Conservation (phyloP, 2,797 vertebrate genomes). For the Aplochiton taeniatus region DNA sequence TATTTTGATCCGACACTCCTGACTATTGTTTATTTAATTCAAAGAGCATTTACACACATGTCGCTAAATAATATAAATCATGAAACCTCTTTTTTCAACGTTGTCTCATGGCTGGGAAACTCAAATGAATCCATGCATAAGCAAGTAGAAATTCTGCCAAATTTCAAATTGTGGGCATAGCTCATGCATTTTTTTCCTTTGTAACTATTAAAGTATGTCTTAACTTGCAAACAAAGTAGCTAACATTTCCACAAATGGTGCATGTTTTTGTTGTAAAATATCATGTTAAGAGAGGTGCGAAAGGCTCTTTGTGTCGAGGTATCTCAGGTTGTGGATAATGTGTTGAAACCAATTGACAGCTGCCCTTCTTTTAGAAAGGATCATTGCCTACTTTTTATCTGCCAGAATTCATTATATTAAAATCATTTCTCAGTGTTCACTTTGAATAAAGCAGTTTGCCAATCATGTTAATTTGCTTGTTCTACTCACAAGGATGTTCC, state of each 20-base stretch:
- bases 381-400: constrained; percentile 36
- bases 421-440: constrained; percentile 42
- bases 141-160: constrained; percentile 64
- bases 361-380: constrained; percentile 43
- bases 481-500: constrained; percentile 41
- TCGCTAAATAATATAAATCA: constrained; percentile 45
- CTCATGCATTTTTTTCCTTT: constrained; percentile 59
- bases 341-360: constrained; percentile 37
- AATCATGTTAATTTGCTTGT: constrained; percentile 48
- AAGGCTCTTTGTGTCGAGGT: constrained; percentile 51
- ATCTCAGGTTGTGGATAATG: constrained; percentile 43
- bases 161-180: constrained; percentile 60
- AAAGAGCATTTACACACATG: constrained; percentile 60
- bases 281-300: constrained; percentile 57
- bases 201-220: constrained; percentile 59
- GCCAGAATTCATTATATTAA: constrained; percentile 28
- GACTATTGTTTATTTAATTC: constrained; percentile 68
- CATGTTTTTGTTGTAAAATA: constrained; percentile 76
- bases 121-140: constrained; percentile 57
- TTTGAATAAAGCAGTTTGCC: constrained; percentile 39
- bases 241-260: constrained; percentile 68
- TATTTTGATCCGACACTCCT: constrained; percentile 69
- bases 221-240: constrained; percentile 70
- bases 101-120: constrained; percentile 67
- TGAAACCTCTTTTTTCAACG: constrained; percentile 54